These are phyloP conservation scores for Mesitornis unicolor DNA, from an alignment of 2,113 vertebrate species.

Conservation along the genomic window DNA sequence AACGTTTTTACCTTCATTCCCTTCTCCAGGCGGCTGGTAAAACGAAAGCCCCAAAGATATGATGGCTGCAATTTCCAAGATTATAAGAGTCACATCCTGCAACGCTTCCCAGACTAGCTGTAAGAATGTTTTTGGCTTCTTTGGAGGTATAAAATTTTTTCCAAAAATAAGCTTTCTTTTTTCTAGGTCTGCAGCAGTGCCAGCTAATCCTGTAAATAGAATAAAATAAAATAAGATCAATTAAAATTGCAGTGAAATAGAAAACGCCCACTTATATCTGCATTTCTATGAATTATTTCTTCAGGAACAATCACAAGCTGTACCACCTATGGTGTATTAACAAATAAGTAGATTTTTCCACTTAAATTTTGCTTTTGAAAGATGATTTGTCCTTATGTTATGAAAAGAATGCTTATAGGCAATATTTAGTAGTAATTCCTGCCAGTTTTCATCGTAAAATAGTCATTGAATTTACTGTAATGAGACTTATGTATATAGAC, in stretches of 20 bases:
- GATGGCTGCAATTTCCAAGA: constrained; percentile 95
- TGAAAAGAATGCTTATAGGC: neutral
- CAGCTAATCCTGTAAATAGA: constrained; percentile 83
- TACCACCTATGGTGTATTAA: neutral
- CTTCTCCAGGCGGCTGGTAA: constrained; percentile 92
- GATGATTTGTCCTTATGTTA: neutral
- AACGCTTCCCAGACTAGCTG: constrained; percentile 98
- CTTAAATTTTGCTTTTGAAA: neutral
- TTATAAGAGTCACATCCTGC: constrained; percentile 98
- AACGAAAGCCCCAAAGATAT: constrained; percentile 97
- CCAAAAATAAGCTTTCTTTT: constrained; percentile 95
- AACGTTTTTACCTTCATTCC: constrained; percentile 79
- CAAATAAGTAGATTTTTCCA: neutral
- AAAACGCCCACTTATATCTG: neutral
- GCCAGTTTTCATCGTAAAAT: neutral
- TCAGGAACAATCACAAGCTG: neutral
- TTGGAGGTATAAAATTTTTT: constrained; percentile 98
- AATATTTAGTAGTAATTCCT: neutral
- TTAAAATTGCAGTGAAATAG: neutral
- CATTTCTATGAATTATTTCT: neutral
- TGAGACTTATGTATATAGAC: neutral
- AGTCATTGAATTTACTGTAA: neutral
- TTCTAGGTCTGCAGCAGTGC: constrained; percentile 88
- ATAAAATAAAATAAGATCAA: neutral
- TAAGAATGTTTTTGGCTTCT: constrained; percentile 99